A percentile compares a stretch with the other conserved stretches of the same genome.
Conservation (phyloP, 2,797 vertebrate species). For the Halcyon badia region DNA sequence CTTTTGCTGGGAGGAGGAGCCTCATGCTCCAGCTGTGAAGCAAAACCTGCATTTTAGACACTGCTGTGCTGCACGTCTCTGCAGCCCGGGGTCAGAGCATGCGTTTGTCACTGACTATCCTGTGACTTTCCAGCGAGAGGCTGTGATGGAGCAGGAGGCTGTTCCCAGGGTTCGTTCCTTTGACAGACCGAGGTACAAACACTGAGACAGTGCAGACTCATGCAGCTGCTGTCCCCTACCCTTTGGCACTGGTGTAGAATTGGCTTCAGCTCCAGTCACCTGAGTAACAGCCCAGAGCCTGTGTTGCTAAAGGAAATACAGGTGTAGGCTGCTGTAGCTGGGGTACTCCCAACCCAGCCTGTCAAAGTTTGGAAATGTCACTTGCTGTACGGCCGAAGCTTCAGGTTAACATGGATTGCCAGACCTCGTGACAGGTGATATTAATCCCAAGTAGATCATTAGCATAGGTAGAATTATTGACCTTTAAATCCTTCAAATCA, state of each 20-base stretch:
- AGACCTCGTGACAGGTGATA: background rate
- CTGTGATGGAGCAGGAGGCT: background rate
- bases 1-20: background rate
- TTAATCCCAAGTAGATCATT: background rate
- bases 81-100: rapidly evolving
- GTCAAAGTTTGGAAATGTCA: background rate
- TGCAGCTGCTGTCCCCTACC: background rate
- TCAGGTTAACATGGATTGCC: background rate
- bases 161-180: background rate
- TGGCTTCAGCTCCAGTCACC: background rate
- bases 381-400: background rate
- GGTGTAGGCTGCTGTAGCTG: background rate
- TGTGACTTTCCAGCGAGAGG: background rate
- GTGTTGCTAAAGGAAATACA: background rate
- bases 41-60: background rate
- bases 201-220: background rate
- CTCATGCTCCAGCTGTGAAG: background rate
- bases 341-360: background rate
- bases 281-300: background rate
- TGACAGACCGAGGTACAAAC: constrained; percentile 37
- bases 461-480: background rate
- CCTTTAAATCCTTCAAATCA: background rate
- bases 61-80: background rate
- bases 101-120: background rate
- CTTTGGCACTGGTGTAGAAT: rapidly evolving